phyloP scores from a whole-genome alignment of 2,888 invertebrate genomes.

The Chrysotoxum bicinctum region DNA sequence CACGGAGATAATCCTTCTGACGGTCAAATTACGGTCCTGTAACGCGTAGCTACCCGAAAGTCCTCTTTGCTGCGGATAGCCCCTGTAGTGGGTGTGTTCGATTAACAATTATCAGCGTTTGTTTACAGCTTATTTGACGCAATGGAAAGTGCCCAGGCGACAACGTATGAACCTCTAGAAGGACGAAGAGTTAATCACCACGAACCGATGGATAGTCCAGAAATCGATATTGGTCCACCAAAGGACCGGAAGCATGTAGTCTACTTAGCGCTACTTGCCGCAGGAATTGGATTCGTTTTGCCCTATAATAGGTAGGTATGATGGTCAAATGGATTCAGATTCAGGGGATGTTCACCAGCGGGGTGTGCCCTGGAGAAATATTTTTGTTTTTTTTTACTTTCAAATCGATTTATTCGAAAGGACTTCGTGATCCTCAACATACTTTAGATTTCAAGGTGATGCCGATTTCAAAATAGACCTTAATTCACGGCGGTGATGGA shows the following conservation, averaged over 20 bases:
- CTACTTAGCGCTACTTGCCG: conserved; percentile 85
- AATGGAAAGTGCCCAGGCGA: conserved; percentile 79
- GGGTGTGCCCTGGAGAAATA: conserved; percentile 27
- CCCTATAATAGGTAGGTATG: conserved; percentile 92
- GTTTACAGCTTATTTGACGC: conserved; percentile 6
- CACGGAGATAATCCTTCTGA: conserved; percentile 24
- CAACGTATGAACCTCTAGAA: conserved; percentile 81
- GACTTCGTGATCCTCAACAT: conserved; percentile 12
- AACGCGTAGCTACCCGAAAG: background rate
- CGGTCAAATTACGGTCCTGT: conserved; percentile 3
- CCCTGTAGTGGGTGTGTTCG: background rate
- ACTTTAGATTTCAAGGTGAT: conserved; percentile 1
- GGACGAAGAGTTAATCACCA: conserved; percentile 76
- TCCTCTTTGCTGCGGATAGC: background rate
- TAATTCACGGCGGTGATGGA: background rate
- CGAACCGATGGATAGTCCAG: conserved; percentile 81
- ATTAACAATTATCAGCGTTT: conserved; percentile 17
- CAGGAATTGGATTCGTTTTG: conserved; percentile 93
- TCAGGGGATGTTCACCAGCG: conserved; percentile 2
- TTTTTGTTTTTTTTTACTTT: background rate
- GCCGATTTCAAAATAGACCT: conserved; percentile 8
- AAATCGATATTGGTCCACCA: conserved; percentile 80
- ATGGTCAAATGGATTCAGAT: background rate
- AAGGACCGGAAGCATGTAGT: conserved; percentile 81
- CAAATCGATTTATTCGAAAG: conserved; percentile 55